Conservation (phyloP, 1,140 invertebrate species). For the Agraylea sexmaculata region DNA sequence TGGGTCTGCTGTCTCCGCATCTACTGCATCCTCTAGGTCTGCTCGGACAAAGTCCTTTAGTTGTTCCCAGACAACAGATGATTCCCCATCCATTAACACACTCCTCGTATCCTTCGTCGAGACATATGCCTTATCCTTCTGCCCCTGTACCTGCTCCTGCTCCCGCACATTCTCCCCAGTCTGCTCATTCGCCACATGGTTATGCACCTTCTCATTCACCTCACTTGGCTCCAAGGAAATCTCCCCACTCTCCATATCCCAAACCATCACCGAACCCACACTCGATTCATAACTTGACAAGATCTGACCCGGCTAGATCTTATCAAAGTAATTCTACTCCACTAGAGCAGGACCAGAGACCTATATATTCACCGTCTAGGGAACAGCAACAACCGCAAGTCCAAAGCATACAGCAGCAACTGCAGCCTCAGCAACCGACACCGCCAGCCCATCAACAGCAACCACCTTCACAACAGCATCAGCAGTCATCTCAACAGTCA, state of each 20-base stretch:
- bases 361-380: conserved; percentile 1
- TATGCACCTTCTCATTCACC: conserved; percentile 18
- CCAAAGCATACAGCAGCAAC: too few relatives aligned
- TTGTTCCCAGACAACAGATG: conserved; percentile 16
- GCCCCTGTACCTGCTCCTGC: conserved; percentile 13
- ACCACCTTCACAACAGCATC: not conserved
- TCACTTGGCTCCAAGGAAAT: conserved; percentile 14
- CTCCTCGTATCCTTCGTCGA: conserved; percentile 13
- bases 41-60: conserved; percentile 26
- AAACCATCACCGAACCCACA: conserved; percentile 13
- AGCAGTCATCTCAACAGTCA: not conserved
- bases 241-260: conserved; percentile 18
- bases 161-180: conserved; percentile 16
- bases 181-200: conserved; percentile 16
- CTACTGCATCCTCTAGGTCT: conserved; percentile 26
- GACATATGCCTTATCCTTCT: conserved; percentile 16
- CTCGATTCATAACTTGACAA: conserved; percentile 19
- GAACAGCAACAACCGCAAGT: too few relatives aligned
- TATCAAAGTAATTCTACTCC: conserved; percentile 8
- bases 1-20: conserved; percentile 24
- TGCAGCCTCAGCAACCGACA: too few relatives aligned
- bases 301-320: conserved; percentile 12
- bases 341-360: conserved; percentile 4
- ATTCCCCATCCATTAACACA: conserved; percentile 10
- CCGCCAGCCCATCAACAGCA: conserved; percentile 8